phyloP scores from a whole-genome alignment of 2,888 invertebrate species.

The Drosophila prolongata region DNA sequence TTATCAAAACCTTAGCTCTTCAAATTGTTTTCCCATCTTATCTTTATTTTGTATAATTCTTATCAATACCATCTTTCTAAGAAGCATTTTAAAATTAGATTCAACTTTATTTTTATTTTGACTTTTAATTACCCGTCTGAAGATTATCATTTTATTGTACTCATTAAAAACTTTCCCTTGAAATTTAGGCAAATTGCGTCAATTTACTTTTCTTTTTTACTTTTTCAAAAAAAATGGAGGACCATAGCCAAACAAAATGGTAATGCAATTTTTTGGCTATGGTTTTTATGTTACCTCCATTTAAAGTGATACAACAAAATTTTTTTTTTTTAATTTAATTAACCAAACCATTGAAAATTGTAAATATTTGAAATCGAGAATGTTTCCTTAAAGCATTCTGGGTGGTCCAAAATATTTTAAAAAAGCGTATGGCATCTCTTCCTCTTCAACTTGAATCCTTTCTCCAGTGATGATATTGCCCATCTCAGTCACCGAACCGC shows the following conservation, averaged over 20 bases:
- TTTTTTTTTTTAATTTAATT: no score
- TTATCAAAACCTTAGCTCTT: neutral
- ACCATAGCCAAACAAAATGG: no score
- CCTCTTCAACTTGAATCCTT: neutral
- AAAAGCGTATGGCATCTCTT: neutral
- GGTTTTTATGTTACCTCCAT: no score
- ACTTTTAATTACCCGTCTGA: conserved; percentile 1
- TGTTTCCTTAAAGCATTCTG: no score
- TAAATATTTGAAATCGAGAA: no score
- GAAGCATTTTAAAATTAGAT: conserved; percentile 7
- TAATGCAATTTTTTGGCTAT: no score
- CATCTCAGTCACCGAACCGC: neutral
- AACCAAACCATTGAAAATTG: no score
- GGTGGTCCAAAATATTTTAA: no score
- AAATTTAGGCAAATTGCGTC: neutral
- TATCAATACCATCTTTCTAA: conserved; percentile 12
- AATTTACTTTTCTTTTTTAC: neutral
- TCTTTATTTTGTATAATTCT: neutral
- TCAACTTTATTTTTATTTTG: neutral
- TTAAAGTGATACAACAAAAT: no score
- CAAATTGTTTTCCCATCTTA: neutral
- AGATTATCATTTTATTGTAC: conserved; percentile 2
- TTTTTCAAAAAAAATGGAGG: no score
- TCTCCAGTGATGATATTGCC: neutral
- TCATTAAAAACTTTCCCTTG: neutral